These are phyloP conservation scores for Mormyrus iriodes DNA, from an alignment of 2,113 vertebrate species.

Conservation along the genomic window DNA sequence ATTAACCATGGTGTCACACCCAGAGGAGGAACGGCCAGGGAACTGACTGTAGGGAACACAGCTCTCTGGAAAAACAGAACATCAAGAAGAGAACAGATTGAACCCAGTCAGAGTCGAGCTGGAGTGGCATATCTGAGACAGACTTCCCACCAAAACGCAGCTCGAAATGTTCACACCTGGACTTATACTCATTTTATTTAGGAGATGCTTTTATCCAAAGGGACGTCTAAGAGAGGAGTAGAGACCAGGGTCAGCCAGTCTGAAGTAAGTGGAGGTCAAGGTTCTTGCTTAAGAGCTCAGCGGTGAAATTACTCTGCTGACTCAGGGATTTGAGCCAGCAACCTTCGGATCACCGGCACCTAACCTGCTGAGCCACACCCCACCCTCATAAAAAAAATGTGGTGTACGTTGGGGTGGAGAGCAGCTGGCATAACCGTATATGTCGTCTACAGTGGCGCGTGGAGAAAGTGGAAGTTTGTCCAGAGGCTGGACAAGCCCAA, in stretches of 20 bases:
- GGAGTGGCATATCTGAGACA: not conserved
- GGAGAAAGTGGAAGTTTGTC: not conserved
- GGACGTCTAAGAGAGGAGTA: not conserved
- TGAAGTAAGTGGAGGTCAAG: not conserved
- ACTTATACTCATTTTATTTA: not conserved
- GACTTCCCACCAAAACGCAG: not conserved
- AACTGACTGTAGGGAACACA: not conserved
- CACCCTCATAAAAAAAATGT: not conserved
- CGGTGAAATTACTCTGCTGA: too few species aligned
- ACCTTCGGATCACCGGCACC: not conserved
- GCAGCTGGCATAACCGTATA: not conserved
- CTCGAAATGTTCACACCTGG: not conserved
- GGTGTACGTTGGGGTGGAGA: not conserved
- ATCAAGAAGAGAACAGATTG: not conserved
- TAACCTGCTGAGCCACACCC: not conserved
- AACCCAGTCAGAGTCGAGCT: not conserved
- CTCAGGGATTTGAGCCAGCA: not conserved
- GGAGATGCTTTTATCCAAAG: not conserved
- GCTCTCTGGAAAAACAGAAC: not conserved
- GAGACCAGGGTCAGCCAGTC: not conserved
- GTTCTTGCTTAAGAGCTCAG: not conserved
- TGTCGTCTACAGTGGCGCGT: not conserved
- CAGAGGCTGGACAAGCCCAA: not conserved
- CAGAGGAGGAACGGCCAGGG: not conserved
- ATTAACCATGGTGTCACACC: not conserved